Evolutionary conservation across 2,888 invertebrate genomes (phyloP), one percentile per base, ranked within the genome.

Genomic region (Anaspis maculata): DNA sequence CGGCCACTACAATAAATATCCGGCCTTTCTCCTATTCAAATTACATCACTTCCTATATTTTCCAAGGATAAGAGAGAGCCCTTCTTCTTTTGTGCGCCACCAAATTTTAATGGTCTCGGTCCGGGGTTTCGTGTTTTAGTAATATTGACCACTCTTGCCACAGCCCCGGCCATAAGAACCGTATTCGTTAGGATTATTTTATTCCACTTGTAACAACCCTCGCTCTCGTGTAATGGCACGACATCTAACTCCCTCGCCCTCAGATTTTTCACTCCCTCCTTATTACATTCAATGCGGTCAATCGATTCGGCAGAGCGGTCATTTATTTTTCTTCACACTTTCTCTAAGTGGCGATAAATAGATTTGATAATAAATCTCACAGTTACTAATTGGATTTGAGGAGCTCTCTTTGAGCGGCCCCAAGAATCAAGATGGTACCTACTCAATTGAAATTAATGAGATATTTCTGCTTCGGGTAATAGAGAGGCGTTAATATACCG

Each of bases 261-360:
- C 28, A 32, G 35, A 41, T 35, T 38, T 38, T 41, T 41, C 38
- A 37, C 35, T 43, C 43, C 43, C 43, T 40, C 27, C 39, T 41
- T 41, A 43, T 43, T 43, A 41, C 43, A 41, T 43, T 41, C 40
- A 39, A 34, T 43, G 41, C 34, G 43, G 41, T 43, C 43, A 43
- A 43, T 43, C 40, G 43, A 43, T 43, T 43, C 32, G 28, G 25
- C 35, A 32, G 19, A 10, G 23, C 30, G 32, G 41, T 22, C 41
- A 40, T 36, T 37, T 37, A 32, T 37, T 37, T 37, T 41, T 41
- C 41, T 41, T 41, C 41, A 37, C 41, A 41, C 41, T 41, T 37
- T 30, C 37, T 26, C 36, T 36, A 40, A 40, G 40, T 40, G 40
- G 25, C 33, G 40, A 40, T 40, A 40, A 40, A 40, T 40, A 32